These are phyloP conservation scores for Oedothorax gibbosus DNA, from an alignment of 1,140 invertebrate genomes.

Conservation along the genomic window DNA sequence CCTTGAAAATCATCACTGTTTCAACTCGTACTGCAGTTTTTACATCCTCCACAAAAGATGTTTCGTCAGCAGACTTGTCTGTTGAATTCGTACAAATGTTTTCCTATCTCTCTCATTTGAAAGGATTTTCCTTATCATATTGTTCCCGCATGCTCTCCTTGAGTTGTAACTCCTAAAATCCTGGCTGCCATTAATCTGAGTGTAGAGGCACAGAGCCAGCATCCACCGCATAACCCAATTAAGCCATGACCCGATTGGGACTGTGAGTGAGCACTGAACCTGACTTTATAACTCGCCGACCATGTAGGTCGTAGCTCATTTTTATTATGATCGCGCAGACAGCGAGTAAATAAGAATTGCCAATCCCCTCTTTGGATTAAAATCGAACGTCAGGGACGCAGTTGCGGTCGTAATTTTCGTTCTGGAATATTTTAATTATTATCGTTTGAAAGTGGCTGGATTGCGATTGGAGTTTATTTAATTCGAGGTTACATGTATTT, in stretches of 20 bases:
- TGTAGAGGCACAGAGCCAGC: constrained; percentile 11
- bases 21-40: too few relatives aligned
- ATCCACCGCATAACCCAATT: constrained; percentile 40
- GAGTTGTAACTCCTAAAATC: not conserved
- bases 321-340: not conserved
- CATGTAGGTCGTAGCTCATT: constrained; percentile 33
- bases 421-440: too few relatives aligned
- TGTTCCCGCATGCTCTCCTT: not conserved
- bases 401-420: too few relatives aligned
- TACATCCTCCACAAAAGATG: too few relatives aligned
- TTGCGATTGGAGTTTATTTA: too few relatives aligned
- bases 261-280: not conserved
- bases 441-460: too few relatives aligned
- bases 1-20: too few relatives aligned
- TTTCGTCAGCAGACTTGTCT: not conserved
- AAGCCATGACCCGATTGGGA: constrained; percentile 48
- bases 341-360: not conserved
- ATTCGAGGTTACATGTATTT: too few relatives aligned
- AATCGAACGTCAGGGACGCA: too few relatives aligned
- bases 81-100: not conserved
- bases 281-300: constrained; percentile 8
- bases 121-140: not conserved
- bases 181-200: not conserved
- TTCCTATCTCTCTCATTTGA: not conserved
- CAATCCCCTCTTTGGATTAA: too few relatives aligned